phyloP scores from a whole-genome alignment of 2,797 vertebrate species.

The Sebastolobus altivelis region DNA sequence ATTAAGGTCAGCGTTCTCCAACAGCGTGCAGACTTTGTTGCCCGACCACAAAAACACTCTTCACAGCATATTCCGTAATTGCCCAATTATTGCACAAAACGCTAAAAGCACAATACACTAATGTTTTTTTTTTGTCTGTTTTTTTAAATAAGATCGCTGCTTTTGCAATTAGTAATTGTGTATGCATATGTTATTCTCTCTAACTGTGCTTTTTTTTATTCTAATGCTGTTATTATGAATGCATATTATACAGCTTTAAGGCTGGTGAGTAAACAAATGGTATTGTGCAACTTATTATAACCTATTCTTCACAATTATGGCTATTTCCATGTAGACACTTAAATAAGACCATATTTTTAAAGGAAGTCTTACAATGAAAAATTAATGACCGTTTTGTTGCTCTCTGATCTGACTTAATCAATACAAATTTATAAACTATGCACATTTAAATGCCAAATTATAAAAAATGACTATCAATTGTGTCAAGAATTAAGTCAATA shows the following conservation, averaged over 20 bases:
- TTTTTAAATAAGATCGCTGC: constrained; percentile 43
- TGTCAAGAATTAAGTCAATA: neutral
- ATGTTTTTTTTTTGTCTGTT: constrained; percentile 26
- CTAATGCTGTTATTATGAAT: constrained; percentile 43
- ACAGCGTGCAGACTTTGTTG: constrained; percentile 21
- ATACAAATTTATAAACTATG: neutral
- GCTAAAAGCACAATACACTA: constrained; percentile 61
- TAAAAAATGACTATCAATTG: neutral
- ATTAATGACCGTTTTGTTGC: neutral
- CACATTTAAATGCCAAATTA: neutral
- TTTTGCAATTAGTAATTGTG: constrained; percentile 44
- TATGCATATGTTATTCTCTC: constrained; percentile 38
- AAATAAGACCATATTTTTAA: neutral
- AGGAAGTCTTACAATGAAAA: neutral
- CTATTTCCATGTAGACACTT: constrained; percentile 19
- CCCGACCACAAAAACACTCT: constrained; percentile 39
- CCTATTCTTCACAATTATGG: constrained; percentile 30
- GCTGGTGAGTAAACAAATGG: constrained; percentile 40
- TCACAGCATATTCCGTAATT: constrained; percentile 61
- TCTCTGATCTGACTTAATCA: neutral
- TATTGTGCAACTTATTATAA: constrained; percentile 31
- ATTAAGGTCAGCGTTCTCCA: constrained; percentile 58
- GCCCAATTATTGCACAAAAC: constrained; percentile 68
- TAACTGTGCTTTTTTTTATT: neutral
- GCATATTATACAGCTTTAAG: constrained; percentile 42